These are phyloP conservation scores for Gambusia yucatana DNA, from an alignment of 2,797 vertebrate genomes.

Conservation along the genomic window DNA sequence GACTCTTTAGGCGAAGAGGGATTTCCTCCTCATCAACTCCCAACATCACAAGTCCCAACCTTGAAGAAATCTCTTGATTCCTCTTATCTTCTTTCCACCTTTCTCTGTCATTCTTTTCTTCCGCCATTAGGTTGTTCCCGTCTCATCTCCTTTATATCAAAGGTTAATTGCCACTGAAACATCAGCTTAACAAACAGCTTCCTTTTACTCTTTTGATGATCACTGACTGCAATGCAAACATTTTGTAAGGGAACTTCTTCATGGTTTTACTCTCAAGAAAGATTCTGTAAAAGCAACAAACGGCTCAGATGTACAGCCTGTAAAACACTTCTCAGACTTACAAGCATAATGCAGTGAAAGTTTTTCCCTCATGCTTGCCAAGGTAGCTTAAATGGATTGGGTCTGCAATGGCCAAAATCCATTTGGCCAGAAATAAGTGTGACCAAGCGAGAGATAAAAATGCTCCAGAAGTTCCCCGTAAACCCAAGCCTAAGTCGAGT, in stretches of 20 bases:
- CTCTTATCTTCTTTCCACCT: slow-evolving; percentile 27
- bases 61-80: slow-evolving; percentile 52
- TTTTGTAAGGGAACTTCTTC: background rate
- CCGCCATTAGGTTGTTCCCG: slow-evolving; percentile 20
- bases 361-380: background rate
- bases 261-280: background rate
- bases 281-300: background rate
- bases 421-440: background rate
- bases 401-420: background rate
- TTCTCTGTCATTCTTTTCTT: slow-evolving; percentile 44
- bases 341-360: slow-evolving; percentile 1
- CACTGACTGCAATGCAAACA: background rate
- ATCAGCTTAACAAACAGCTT: background rate
- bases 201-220: background rate
- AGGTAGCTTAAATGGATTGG: background rate
- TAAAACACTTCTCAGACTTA: background rate
- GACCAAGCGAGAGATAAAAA: slow-evolving; percentile 2
- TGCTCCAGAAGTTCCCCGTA: background rate
- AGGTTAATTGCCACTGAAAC: background rate
- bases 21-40: slow-evolving; percentile 73
- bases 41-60: slow-evolving; percentile 41
- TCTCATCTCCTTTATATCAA: slow-evolving; percentile 43
- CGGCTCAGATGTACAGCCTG: background rate
- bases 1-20: slow-evolving; percentile 59
- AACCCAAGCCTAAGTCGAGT: background rate